Base-by-base conservation (phyloP, 2,888 invertebrate genomes). In the Mesorhabditis spiculigera region DNA sequence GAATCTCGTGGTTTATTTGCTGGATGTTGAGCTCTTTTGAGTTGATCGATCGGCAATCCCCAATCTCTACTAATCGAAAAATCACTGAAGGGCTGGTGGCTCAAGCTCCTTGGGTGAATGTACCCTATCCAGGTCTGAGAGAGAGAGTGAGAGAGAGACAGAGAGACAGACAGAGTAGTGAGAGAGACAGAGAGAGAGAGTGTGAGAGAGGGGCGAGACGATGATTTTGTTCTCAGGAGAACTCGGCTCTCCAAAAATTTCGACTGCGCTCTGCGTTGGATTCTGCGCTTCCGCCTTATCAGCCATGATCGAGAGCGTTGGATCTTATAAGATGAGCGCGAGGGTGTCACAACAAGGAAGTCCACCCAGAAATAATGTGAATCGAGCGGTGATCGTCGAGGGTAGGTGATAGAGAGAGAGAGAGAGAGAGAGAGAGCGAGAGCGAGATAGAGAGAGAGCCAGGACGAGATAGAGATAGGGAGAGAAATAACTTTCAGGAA, bases 311-410 rank as follows among this genome's bases (percentile, higher is more conserved):
- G 83, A 83, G 70, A 78, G 77, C 65, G 75, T 83, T 13, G 83
- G 82, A 43, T 68, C 68, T 16, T 78, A 76, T 45, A 72, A 70
- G 50, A 67, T 71, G 43, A 64, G 71, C 67, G 83, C 77, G 63
- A 72, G 73, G 61, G 79, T 83, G 5, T 75, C 76, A 6, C 71
- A 78, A 10, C 82, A 83, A 67, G 68, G 72, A 45, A 73, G 76
- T 8, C 82, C 83, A 16, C 80, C 81, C 4, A 68, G 71, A n/a
- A 73, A 78, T 42, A 77, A 81, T 0, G 74, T 83, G 41, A 83
- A 83, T 67, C 68, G 83, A 62, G 81, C 82, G 1, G 81, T 83
- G 50, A 76, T 82, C 6, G 71, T 77, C 10, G 83, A 83, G 78
- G 83, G 81, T 71, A 58, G 45, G 58, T 50, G 41, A 44, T 16